A percentile compares a stretch with the other conserved stretches of the same genome.
Conservation (phyloP, 2,888 invertebrate genomes). For the Formica aserva region DNA sequence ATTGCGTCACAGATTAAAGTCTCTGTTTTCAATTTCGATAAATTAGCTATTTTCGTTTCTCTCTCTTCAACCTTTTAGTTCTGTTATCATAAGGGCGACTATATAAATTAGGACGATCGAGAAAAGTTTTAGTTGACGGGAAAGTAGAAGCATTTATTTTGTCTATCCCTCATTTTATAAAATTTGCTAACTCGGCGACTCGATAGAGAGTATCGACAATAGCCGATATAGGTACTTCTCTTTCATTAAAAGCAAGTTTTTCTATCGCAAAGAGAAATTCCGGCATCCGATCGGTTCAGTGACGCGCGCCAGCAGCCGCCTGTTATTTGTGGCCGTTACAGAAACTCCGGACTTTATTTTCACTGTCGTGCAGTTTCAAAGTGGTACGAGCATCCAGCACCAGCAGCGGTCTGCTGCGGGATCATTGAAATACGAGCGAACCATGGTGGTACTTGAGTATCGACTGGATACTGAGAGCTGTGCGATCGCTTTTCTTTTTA, state of each 20-base stretch:
- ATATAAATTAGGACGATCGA: constrained; percentile 14
- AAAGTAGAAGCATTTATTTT: not conserved
- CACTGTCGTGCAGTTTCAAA: constrained; percentile 32
- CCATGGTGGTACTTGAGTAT: constrained; percentile 12
- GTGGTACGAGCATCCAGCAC: constrained; percentile 22
- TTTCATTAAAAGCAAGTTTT: constrained; percentile 38
- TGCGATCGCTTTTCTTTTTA: constrained; percentile 34
- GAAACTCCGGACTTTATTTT: constrained; percentile 48
- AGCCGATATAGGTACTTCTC: constrained; percentile 22
- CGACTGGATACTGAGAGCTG: constrained; percentile 22
- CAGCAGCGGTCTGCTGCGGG: constrained; percentile 1
- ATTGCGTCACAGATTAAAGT: not conserved
- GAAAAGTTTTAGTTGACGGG: constrained; percentile 30
- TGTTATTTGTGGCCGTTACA: constrained; percentile 33
- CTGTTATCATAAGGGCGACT: not conserved
- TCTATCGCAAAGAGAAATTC: constrained; percentile 3
- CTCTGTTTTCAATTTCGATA: constrained; percentile 23
- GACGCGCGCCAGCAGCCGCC: constrained; percentile 7
- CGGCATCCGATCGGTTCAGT: not conserved
- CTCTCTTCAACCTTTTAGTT: not conserved
- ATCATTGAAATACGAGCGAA: constrained; percentile 43
- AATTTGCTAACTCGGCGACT: constrained; percentile 13
- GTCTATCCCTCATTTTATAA: not conserved
- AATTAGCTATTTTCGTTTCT: not conserved
- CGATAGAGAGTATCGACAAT: constrained; percentile 1